Conservation (phyloP, 2,113 vertebrate genomes). For the Colaptes auratus region DNA sequence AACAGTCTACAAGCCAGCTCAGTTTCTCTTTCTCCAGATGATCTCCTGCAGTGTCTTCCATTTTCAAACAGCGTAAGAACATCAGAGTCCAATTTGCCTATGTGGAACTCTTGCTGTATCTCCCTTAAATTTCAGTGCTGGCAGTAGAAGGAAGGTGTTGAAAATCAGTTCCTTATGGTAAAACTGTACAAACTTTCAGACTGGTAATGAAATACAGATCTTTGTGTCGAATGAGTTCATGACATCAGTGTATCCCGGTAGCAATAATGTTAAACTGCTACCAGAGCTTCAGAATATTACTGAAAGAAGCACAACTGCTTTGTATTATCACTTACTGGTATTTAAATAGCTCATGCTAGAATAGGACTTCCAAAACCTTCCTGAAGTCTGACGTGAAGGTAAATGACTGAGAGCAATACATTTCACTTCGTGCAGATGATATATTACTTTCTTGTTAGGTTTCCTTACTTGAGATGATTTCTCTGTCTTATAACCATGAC, state of each 20-base stretch:
- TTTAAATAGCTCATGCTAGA: conserved; percentile 5
- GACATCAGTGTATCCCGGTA: conserved; percentile 15
- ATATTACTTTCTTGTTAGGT: conserved; percentile 40
- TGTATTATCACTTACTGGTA: conserved; percentile 16
- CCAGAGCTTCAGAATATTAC: background rate
- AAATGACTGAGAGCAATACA: conserved; percentile 23
- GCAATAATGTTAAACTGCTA: conserved; percentile 4
- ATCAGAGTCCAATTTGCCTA: background rate
- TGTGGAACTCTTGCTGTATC: background rate
- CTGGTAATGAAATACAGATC: conserved; percentile 27
- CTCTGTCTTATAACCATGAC: conserved; percentile 37
- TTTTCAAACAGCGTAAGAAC: background rate
- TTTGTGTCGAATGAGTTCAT: background rate
- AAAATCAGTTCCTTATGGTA: conserved; percentile 13
- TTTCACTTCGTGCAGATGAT: conserved; percentile 34
- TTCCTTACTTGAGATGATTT: conserved; percentile 44
- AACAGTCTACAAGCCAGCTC: background rate
- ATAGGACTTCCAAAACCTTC: conserved; percentile 1
- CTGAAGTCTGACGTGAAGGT: conserved; percentile 18
- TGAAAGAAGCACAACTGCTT: conserved; percentile 36
- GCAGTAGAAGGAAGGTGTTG: background rate
- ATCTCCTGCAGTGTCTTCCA: background rate
- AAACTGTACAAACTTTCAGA: background rate
- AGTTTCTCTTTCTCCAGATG: conserved; percentile 6
- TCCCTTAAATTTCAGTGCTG: background rate